These are phyloP conservation scores for Oceanodroma leucorhoa DNA, from an alignment of 2,797 vertebrate genomes.

Conservation along the genomic window DNA sequence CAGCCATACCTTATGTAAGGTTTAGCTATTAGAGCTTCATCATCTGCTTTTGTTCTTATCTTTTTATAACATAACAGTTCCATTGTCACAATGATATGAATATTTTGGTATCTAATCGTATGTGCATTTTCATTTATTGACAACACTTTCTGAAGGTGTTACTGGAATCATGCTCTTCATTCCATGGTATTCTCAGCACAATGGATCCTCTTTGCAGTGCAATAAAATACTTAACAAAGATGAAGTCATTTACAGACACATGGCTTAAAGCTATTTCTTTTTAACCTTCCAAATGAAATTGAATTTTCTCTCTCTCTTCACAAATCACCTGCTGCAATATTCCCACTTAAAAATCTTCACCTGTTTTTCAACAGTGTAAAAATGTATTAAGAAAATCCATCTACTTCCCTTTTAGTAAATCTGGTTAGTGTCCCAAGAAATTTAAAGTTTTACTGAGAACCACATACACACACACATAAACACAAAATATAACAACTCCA, in stretches of 20 bases:
- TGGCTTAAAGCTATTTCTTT: neutral
- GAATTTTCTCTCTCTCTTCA: neutral
- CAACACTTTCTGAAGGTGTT: conserved; percentile 50
- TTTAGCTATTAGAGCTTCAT: neutral
- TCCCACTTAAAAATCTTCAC: neutral
- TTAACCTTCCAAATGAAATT: neutral
- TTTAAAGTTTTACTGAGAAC: neutral
- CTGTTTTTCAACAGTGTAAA: neutral
- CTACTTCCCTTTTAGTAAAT: neutral
- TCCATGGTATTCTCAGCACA: neutral
- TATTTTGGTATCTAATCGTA: conserved; percentile 70
- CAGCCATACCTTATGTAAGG: neutral
- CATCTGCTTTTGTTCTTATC: conserved; percentile 75
- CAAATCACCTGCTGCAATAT: conserved; percentile 41
- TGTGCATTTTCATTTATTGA: conserved; percentile 68
- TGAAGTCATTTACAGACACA: neutral
- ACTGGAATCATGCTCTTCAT: conserved; percentile 55
- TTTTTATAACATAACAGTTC: conserved; percentile 62
- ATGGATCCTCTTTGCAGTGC: neutral
- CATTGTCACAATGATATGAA: conserved; percentile 67
- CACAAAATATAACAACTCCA: neutral
- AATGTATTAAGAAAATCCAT: neutral
- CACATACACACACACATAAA: neutral
- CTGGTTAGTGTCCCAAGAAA: neutral
- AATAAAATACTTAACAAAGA: conserved; percentile 1